Conservation (phyloP, 2,113 vertebrate genomes). For the Diadophis punctatus region DNA sequence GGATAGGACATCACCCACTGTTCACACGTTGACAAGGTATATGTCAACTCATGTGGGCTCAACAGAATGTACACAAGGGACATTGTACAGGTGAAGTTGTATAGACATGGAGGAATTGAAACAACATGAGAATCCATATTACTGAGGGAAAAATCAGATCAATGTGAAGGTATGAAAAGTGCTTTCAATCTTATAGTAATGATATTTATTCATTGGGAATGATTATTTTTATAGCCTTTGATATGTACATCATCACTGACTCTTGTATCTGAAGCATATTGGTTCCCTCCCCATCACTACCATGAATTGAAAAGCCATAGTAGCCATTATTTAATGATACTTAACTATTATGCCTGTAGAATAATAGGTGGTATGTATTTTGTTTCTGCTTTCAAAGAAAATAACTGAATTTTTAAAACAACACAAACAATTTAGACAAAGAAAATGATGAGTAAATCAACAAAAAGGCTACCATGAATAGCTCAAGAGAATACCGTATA, state of each 20-base stretch:
- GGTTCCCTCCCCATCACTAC: background rate
- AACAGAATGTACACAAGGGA: background rate
- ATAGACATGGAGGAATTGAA: background rate
- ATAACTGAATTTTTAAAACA: background rate
- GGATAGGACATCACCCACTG: background rate
- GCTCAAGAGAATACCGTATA: background rate
- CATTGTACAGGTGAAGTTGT: background rate
- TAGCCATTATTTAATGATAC: background rate
- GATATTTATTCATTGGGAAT: background rate
- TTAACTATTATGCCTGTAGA: background rate
- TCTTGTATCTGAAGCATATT: background rate
- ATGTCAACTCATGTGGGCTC: background rate
- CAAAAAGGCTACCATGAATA: conserved; percentile 39
- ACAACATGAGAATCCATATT: background rate
- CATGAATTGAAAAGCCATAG: background rate
- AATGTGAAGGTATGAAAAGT: background rate
- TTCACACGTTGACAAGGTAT: background rate
- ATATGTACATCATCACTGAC: background rate
- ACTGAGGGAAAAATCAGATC: background rate
- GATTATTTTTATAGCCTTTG: background rate
- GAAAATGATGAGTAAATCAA: background rate
- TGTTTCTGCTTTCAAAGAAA: background rate
- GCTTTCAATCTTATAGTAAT: background rate
- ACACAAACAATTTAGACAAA: background rate
- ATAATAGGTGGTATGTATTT: background rate